phyloP scores from a whole-genome alignment of 2,113 vertebrate species.

The Charadrius vociferus region DNA sequence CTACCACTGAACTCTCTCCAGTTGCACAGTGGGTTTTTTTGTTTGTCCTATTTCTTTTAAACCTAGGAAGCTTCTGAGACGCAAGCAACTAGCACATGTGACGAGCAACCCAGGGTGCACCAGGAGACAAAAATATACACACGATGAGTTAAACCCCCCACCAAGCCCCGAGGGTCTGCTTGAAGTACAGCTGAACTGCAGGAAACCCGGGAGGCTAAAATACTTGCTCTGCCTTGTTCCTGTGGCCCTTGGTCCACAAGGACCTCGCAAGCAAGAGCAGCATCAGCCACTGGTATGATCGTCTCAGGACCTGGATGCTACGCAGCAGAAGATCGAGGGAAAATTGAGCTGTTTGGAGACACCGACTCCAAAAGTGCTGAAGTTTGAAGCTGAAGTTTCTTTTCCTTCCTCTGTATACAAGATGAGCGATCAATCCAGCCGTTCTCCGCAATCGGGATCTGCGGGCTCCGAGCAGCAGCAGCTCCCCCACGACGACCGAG shows the following conservation, averaged over 20 bases:
- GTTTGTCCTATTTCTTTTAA: background rate
- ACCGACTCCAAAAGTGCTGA: background rate
- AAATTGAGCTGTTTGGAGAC: background rate
- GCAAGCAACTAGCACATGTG: background rate
- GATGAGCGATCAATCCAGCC: background rate
- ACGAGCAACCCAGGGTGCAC: background rate
- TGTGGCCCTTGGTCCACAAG: background rate
- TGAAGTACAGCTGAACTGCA: background rate
- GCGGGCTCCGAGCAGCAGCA: background rate
- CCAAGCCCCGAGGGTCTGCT: background rate
- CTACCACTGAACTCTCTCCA: background rate
- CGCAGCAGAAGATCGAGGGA: background rate
- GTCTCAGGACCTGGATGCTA: background rate
- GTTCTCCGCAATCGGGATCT: background rate
- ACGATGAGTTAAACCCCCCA: background rate
- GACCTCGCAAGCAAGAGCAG: background rate
- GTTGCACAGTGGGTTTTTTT: accelerated
- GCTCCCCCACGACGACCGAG: background rate
- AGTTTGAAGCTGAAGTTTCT: background rate
- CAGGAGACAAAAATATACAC: background rate
- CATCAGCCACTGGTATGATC: background rate
- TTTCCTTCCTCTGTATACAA: background rate
- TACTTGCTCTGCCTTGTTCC: background rate
- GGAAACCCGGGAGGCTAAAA: background rate
- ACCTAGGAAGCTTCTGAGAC: background rate